Evolutionary conservation across 2,113 vertebrate genomes (phyloP).

Genomic region (Sprattus sprattus): DNA sequence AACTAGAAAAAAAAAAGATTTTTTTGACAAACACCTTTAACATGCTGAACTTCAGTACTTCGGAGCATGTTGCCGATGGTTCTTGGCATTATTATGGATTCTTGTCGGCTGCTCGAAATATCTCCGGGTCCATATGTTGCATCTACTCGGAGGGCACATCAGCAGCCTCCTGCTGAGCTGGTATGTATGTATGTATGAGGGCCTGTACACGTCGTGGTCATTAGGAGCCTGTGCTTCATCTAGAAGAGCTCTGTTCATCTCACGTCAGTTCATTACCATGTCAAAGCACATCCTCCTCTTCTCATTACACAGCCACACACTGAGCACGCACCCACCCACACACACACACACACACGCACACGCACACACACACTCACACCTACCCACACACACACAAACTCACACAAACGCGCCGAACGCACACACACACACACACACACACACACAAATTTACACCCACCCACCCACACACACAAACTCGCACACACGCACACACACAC

Average conservation of each 20-base stretch:
- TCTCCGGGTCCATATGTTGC: not conserved
- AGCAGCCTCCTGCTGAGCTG: too few species aligned
- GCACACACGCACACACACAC: not conserved
- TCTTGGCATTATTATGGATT: not conserved
- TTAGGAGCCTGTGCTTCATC: not conserved
- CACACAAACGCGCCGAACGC: not conserved
- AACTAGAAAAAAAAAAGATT: not conserved
- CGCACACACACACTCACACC: not conserved
- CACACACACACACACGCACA: not conserved
- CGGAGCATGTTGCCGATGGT: not conserved
- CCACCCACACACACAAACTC: too few species aligned
- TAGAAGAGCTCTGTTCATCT: not conserved
- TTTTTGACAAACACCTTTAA: not conserved
- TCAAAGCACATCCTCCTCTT: conserved; percentile 5
- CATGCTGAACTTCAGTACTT: not conserved
- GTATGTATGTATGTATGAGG: not conserved
- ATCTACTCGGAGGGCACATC: not conserved
- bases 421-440: conserved; percentile 7
- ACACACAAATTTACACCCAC: too few species aligned
- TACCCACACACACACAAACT: too few species aligned
- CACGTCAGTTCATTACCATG: conserved; percentile 8
- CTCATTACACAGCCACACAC: conserved; percentile 6
- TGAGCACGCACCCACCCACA: not conserved
- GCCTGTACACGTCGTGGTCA: not conserved
- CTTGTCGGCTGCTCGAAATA: not conserved